A percentile compares a stretch with the other conserved stretches of the same genome.
phyloP scores from a whole-genome alignment of 2,888 invertebrate genomes.

The Lasius fuliginosus region DNA sequence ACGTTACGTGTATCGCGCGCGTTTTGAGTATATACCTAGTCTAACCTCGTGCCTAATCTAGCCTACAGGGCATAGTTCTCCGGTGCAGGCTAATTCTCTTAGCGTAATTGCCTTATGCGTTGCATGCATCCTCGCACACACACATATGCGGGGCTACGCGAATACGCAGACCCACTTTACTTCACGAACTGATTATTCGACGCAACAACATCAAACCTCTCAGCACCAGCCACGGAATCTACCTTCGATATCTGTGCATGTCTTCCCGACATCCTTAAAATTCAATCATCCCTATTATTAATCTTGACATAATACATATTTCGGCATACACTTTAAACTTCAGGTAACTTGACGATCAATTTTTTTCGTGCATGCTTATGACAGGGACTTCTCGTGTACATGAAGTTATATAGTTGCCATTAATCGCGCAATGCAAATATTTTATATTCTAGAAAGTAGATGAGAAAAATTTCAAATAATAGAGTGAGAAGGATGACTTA shows the following conservation, averaged over 20 bases:
- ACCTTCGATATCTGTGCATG: background rate
- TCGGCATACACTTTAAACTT: conserved; percentile 61
- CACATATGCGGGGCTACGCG: background rate
- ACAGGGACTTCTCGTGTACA: conserved; percentile 41
- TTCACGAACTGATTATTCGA: conserved; percentile 51
- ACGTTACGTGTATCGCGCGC: conserved; percentile 40
- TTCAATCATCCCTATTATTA: conserved; percentile 73
- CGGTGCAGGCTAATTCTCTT: conserved; percentile 40
- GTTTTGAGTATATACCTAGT: background rate
- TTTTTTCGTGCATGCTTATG: conserved; percentile 59
- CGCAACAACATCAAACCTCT: conserved; percentile 31
- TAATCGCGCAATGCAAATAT: conserved; percentile 46
- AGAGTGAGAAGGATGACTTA: background rate
- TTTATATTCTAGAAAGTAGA: background rate
- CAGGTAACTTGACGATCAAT: conserved; percentile 62
- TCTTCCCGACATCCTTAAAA: conserved; percentile 57
- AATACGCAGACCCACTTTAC: conserved; percentile 41
- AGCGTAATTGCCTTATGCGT: conserved; percentile 36
- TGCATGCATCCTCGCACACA: conserved; percentile 20
- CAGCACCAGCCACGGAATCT: conserved; percentile 19
- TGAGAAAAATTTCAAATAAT: conserved; percentile 12
- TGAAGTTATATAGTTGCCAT: conserved; percentile 1
- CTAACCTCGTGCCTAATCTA: conserved; percentile 16
- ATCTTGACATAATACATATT: conserved; percentile 62
- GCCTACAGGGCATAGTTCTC: conserved; percentile 19